Percentiles rank a stretch among this genome's conserved stretches.
phyloP scores from a whole-genome alignment of 1,140 invertebrate genomes.

The Metaphire vulgaris region DNA sequence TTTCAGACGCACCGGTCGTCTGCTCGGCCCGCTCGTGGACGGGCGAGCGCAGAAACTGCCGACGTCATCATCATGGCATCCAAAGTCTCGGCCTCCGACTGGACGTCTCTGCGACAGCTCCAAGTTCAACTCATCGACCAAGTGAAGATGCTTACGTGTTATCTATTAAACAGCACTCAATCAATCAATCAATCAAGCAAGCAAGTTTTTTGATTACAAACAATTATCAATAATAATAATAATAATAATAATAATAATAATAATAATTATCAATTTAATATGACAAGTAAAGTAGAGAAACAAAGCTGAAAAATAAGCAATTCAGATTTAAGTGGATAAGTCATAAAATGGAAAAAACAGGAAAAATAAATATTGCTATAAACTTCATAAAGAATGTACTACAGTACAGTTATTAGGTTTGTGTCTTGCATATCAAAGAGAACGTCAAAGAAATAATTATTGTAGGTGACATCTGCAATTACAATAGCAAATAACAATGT shows the following conservation, averaged over 20 bases:
- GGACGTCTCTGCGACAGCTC: slow-evolving; percentile 26
- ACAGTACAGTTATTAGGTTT: too few species aligned
- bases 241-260: slow-evolving; percentile 4
- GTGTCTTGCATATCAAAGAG: too few species aligned
- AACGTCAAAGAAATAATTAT: too few species aligned
- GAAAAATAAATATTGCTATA: too few species aligned
- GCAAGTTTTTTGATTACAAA: background rate
- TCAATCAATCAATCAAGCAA: too few species aligned
- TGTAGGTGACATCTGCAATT: too few species aligned
- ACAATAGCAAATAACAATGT: too few species aligned
- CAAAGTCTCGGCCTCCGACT: slow-evolving; percentile 6
- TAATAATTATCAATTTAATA: background rate
- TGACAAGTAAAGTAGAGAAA: too few species aligned
- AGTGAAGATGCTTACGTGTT: slow-evolving; percentile 40
- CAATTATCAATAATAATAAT: background rate
- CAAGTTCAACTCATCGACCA: slow-evolving; percentile 39
- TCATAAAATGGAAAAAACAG: too few species aligned
- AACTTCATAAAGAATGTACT: too few species aligned
- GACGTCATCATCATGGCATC: background rate
- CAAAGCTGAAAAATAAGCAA: too few species aligned
- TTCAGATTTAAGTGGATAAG: too few species aligned
- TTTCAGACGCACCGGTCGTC: slow-evolving; percentile 30
- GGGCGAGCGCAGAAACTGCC: background rate
- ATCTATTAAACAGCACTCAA: slow-evolving; percentile 27
- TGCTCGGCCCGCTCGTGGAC: slow-evolving; percentile 13